Base-by-base conservation (phyloP, 1,140 invertebrate genomes). In the Drosophila grimshawi region DNA sequence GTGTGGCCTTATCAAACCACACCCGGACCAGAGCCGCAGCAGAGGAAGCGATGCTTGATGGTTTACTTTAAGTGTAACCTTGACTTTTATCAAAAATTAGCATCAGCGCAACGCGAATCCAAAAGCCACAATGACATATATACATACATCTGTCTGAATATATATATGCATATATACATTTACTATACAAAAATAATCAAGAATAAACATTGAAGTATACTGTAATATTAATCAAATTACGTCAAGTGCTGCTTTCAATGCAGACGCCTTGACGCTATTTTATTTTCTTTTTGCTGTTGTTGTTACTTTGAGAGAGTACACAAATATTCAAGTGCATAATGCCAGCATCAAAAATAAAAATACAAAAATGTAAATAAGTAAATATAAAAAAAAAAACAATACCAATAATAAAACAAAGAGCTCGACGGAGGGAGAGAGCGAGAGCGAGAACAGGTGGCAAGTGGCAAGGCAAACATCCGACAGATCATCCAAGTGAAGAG, bases 21-120 rank as follows among this genome's bases (percentile, higher is more conserved):
- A 33, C 4, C 5, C 33, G 5, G 33, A 33, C 39, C 66, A 19
- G 19, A 19, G 19, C 19, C 19, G 2, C 19, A 19, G 19, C n/a
- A 35, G 30, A 62, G 71, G 71, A 74, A 74, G 51, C 43, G 43
- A 8, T 62, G 30, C 39, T 72, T 37, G 11, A 52, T 65, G 63
- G 5, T 73, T 73, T 61, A 33, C 49, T 67, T 64, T 8, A 51
- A 59, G 8, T 29, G 39, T 59, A 59, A 76, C 67, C 72, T 76
- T 76, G 72, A 63, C 45, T 46, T 56, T 45, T 52, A 61, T 51
- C 59, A 51, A 35, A 73, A 61, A 19, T 19, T 1, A 61, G 10
- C 56, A 56, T 45, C 11, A 48, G 41, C 8, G 2, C 32, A 59
- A 52, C 41, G 11, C 43, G 46, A 56, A 1, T 2, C 37, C 35